phyloP scores from a whole-genome alignment of 2,888 invertebrate genomes.

The Aphidoletes aphidimyza region DNA sequence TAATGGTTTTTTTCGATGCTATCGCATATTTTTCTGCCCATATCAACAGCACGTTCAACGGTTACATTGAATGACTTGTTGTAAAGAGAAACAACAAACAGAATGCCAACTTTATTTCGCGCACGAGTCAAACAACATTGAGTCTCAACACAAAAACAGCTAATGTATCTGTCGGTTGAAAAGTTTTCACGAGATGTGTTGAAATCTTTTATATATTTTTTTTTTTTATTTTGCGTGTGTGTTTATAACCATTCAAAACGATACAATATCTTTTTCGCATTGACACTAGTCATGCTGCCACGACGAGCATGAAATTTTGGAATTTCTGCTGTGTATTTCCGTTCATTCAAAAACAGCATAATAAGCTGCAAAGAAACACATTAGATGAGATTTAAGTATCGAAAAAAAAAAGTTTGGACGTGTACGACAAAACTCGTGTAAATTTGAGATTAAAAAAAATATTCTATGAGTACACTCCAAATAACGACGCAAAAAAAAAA shows the following conservation, averaged over 20 bases:
- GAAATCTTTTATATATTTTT: neutral
- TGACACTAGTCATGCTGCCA: neutral
- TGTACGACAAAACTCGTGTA: neutral
- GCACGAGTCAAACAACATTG: neutral
- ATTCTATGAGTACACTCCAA: neutral
- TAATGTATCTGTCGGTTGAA: neutral
- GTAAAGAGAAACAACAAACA: neutral
- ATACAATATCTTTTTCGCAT: neutral
- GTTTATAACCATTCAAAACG: neutral
- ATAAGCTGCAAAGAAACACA: conserved; percentile 1
- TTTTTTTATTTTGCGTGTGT: neutral
- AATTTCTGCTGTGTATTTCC: neutral
- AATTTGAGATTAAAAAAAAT: neutral
- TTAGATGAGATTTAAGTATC: neutral
- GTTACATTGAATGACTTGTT: conserved; percentile 6
- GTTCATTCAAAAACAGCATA: neutral
- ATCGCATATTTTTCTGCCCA: neutral
- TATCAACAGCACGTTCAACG: conserved; percentile 30
- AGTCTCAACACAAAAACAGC: neutral
- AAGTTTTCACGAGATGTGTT: too few species aligned
- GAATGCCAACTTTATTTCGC: neutral
- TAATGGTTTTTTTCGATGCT: neutral
- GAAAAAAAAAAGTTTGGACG: neutral
- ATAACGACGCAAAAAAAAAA: neutral
- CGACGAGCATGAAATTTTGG: neutral